Evolutionary conservation across 2,888 invertebrate species (phyloP), one percentile per base, ranked within the genome.

Genomic region (Nomada goodeniana): DNA sequence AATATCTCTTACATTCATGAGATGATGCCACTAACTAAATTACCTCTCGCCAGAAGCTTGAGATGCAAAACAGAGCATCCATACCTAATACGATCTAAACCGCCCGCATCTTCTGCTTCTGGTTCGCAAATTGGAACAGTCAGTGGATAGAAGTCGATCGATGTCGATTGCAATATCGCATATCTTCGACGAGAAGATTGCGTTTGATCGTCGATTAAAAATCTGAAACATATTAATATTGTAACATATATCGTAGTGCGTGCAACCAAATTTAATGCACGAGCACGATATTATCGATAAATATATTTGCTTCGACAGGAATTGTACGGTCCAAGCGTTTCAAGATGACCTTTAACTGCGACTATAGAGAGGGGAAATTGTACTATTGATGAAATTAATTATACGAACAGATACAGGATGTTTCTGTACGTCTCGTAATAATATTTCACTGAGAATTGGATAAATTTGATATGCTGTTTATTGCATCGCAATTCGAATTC

Each of bases 11-110:
- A 83, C 71, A 76, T 83, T 78, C 64, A 69, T 55, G 78, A 79
- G 75, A 81, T 71, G 74, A 75, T 87, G 77, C 77, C 74, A 63
- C 76, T 86, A 86, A 86, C 80, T 76, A 63, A 86, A 86, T 86
- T 86, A 82, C 74, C 69, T 36, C 57, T 36, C 61, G 15, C 55
- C 20, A 26, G 50, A 69, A 20, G 50, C 50, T 63, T 64, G 63
- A 65, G 79, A 76, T 67, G 82, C 82, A 47, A 74, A 82, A 72
- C 71, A 73, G 65, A 76, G 73, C 74, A 52, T 84, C 78, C 82
- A 79, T 79, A 81, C 86, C 83, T 86, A 83, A 86, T 80, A 57
- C 69, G 59, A 65, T 59, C 65, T 70, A 73, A 74, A 78, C 67
- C 81, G 50, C 68, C 47, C 26, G 29, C 23, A 61, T 69, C 60